Evolutionary conservation across 1,140 invertebrate genomes (phyloP).

Genomic region (Zaprionus ornatus): DNA sequence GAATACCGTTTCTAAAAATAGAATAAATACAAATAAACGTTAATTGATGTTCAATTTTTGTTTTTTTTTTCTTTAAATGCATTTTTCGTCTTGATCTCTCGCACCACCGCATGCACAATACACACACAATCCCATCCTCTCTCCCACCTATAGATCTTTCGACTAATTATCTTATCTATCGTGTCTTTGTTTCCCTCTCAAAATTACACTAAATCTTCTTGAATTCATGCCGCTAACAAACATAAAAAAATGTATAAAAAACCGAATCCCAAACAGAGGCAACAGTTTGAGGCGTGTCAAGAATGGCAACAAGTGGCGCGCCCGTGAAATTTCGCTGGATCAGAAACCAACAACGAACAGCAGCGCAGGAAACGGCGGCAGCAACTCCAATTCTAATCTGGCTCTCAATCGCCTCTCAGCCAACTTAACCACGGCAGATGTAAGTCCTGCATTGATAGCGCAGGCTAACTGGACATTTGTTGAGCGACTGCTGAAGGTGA

Average conservation of each 20-base stretch:
- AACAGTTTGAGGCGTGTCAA: conserved; percentile 87
- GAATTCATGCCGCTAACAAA: conserved; percentile 65
- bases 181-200: conserved; percentile 56
- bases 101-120: conserved; percentile 54
- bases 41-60: conserved; percentile 30
- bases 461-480: conserved; percentile 99
- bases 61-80: conserved; percentile 63
- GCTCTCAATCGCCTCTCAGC: conserved; percentile 77
- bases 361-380: not conserved
- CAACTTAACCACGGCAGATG: conserved; percentile 76
- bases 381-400: conserved; percentile 47
- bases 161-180: conserved; percentile 50
- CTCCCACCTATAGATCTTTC: conserved; percentile 27
- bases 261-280: conserved; percentile 82
- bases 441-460: conserved; percentile 89
- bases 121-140: not conserved
- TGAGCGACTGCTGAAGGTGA: conserved; percentile 96
- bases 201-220: conserved; percentile 58
- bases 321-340: conserved; percentile 86
- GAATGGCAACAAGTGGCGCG: conserved; percentile 86
- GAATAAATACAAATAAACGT: conserved; percentile 18
- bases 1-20: conserved; percentile 24
- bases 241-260: conserved; percentile 50
- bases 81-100: conserved; percentile 33
- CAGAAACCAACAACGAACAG: conserved; percentile 58